A percentile compares a stretch with the other conserved stretches of the same genome.
These are phyloP conservation scores for Dromaius novaehollandiae DNA, from an alignment of 2,113 vertebrate genomes.

Conservation along the genomic window DNA sequence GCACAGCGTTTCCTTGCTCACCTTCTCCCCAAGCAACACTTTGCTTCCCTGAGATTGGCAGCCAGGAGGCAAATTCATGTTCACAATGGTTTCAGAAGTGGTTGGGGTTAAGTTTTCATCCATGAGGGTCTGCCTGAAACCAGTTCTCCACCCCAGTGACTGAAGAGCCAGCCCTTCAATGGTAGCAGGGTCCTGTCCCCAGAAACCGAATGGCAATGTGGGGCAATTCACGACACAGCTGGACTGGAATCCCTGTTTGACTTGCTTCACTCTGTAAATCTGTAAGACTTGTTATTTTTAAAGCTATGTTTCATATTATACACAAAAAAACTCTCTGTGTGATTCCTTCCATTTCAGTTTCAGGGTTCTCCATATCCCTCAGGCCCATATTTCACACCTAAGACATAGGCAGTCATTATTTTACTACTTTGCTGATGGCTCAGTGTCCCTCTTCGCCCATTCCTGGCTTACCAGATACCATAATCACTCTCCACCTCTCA, in stretches of 20 bases:
- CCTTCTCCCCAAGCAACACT: not conserved
- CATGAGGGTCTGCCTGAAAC: not conserved
- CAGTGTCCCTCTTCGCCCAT: not conserved
- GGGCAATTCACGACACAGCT: not conserved
- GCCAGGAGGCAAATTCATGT: not conserved
- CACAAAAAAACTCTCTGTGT: not conserved
- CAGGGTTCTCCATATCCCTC: not conserved
- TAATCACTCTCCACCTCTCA: not conserved
- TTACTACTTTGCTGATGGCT: not conserved
- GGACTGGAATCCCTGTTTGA: not conserved
- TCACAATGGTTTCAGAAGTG: not conserved
- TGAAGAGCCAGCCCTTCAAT: not conserved
- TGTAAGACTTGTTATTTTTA: not conserved
- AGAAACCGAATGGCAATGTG: not conserved
- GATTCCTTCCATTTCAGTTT: not conserved
- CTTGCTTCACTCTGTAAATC: not conserved
- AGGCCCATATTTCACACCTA: not conserved
- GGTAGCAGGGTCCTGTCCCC: not conserved
- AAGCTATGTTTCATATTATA: not conserved
- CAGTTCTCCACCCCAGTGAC: not conserved
- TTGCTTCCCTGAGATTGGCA: not conserved
- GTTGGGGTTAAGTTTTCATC: not conserved
- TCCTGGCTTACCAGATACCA: not conserved
- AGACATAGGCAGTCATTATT: not conserved
- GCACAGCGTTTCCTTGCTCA: not conserved